Percentiles rank a stretch among this genome's conserved stretches.
Evolutionary conservation across 2,797 vertebrate species (phyloP).

Genomic region (Harpagifer antarcticus): DNA sequence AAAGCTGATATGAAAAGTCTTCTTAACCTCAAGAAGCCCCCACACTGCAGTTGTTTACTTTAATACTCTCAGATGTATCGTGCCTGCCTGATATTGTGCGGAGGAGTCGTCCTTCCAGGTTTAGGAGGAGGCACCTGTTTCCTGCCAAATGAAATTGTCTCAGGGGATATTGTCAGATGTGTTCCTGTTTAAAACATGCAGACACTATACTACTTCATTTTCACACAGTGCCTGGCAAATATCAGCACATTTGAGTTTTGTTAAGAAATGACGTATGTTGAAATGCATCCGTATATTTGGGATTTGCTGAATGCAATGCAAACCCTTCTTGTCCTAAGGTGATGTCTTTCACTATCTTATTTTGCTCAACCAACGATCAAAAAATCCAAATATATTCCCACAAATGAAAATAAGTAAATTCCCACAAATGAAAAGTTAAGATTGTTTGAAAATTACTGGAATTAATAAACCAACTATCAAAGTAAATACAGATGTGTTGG

Average conservation of each 20-base stretch:
- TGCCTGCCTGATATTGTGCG: constrained; percentile 43
- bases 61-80: constrained; percentile 48
- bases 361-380: neutral
- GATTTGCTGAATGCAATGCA: neutral
- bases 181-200: constrained; percentile 40
- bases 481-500: neutral
- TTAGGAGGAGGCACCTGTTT: constrained; percentile 79
- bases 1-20: constrained; percentile 35
- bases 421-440: neutral
- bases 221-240: constrained; percentile 5
- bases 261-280: neutral
- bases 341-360: neutral
- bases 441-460: neutral
- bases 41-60: constrained; percentile 53
- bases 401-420: constrained; percentile 1
- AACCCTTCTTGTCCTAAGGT: neutral
- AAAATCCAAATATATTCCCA: constrained; percentile 16
- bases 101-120: constrained; percentile 53
- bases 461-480: neutral
- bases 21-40: constrained; percentile 38
- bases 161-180: constrained; percentile 46
- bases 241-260: neutral
- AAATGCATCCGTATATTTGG: neutral
- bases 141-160: constrained; percentile 66
- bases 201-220: constrained; percentile 23